These are phyloP conservation scores for Sus cebifrons DNA, from an alignment of 2,797 vertebrate species.

Conservation along the genomic window DNA sequence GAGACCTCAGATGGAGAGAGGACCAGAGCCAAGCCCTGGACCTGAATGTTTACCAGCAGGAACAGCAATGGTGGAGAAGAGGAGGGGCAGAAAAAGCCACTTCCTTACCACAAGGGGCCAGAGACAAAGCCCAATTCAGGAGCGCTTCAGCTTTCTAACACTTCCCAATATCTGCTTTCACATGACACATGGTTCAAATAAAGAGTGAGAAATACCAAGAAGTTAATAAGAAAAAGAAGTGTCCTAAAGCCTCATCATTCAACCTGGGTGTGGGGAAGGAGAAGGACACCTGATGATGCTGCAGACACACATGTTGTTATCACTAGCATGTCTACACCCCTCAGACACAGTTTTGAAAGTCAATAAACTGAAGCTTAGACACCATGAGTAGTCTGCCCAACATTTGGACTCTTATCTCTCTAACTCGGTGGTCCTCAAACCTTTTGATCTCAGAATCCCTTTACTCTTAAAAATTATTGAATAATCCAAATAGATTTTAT, in stretches of 20 bases:
- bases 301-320: not conserved
- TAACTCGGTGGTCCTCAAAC: not conserved
- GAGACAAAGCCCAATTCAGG: not conserved
- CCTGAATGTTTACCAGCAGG: not conserved
- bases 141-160: not conserved
- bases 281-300: not conserved
- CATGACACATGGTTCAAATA: not conserved
- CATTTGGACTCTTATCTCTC: not conserved
- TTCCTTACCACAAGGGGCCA: not conserved
- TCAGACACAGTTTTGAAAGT: not conserved
- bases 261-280: not conserved
- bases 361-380: not conserved
- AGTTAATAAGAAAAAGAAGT: not conserved
- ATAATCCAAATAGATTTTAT: not conserved
- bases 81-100: not conserved
- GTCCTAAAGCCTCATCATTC: not conserved
- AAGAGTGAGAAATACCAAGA: not conserved
- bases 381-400: not conserved
- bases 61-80: not conserved
- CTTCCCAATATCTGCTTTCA: not conserved
- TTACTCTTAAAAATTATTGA: slow-evolving; percentile 34
- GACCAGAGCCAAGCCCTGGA: not conserved
- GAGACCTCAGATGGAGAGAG: not conserved
- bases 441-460: not conserved
- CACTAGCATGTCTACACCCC: too few relatives aligned